These are phyloP conservation scores for Trididemnum nubilum DNA, from an alignment of 23 tunicate genomes.

Conservation along the genomic window DNA sequence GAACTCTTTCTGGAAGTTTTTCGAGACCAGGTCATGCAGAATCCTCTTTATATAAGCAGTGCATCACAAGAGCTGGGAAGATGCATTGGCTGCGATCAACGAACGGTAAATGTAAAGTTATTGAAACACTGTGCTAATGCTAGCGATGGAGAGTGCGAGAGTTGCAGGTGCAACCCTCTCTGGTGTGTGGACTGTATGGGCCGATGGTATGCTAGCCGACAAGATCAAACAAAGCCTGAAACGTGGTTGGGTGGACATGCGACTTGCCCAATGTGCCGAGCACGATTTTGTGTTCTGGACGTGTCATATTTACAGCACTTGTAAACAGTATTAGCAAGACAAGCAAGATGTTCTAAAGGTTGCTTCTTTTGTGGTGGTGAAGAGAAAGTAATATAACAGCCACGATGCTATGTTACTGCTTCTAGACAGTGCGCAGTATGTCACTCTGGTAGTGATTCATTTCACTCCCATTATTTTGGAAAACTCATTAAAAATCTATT, in stretches of 20 bases:
- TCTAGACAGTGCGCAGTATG: too few relatives aligned
- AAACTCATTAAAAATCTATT: too few relatives aligned
- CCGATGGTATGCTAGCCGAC: slow-evolving; percentile 88
- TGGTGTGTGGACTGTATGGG: slow-evolving; percentile 97
- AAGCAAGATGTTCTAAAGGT: too few relatives aligned
- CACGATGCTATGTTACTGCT: too few relatives aligned
- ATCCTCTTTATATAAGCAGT: slow-evolving; percentile 28
- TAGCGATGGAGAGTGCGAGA: slow-evolving; percentile 58
- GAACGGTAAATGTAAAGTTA: slow-evolving; percentile 52
- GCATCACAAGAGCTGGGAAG: slow-evolving; percentile 15
- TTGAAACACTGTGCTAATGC: slow-evolving; percentile 62
- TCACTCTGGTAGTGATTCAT: too few relatives aligned
- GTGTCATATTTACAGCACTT: slow-evolving; percentile 40
- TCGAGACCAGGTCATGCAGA: slow-evolving; percentile 64
- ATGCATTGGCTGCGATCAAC: slow-evolving; percentile 92
- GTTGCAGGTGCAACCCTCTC: slow-evolving; percentile 67
- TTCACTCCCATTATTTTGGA: too few relatives aligned
- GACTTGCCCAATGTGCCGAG: slow-evolving; percentile 94
- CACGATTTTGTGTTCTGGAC: slow-evolving; percentile 76
- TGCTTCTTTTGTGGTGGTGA: too few relatives aligned
- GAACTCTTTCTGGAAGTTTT: slow-evolving; percentile 81
- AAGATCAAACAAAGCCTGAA: slow-evolving; percentile 62
- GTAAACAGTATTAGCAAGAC: neutral
- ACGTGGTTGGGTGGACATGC: slow-evolving; percentile 81
- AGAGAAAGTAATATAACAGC: too few relatives aligned